Evolutionary conservation across 2,888 invertebrate genomes (phyloP).

Genomic region (Chrysina gloriosa): DNA sequence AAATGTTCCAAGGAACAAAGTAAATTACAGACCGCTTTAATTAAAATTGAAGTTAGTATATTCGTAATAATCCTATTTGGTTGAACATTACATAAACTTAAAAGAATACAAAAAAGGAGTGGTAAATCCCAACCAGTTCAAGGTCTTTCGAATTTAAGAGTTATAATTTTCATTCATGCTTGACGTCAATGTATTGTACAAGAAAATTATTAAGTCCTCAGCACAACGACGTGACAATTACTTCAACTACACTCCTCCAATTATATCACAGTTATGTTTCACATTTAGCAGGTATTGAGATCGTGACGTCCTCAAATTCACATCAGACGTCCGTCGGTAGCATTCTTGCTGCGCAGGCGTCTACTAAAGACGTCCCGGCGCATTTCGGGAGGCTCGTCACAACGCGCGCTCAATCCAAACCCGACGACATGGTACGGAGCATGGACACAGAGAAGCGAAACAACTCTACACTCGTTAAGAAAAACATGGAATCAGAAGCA

Average conservation of each 20-base stretch:
- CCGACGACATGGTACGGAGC: conserved; percentile 30
- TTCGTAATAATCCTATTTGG: not conserved
- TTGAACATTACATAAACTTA: not conserved
- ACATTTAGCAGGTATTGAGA: conserved; percentile 61
- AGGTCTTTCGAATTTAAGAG: not conserved
- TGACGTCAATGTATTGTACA: not conserved
- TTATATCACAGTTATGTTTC: conserved; percentile 41
- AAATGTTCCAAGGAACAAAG: too few species aligned
- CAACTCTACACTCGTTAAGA: conserved; percentile 53
- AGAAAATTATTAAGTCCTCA: not conserved
- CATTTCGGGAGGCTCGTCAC: conserved; percentile 37
- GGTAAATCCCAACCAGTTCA: not conserved
- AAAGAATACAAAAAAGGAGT: not conserved
- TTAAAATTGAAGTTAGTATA: too few species aligned
- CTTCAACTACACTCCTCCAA: conserved; percentile 8
- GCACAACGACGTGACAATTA: conserved; percentile 10
- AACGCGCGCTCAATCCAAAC: conserved; percentile 37
- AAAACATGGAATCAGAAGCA: conserved; percentile 63
- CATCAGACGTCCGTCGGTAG: conserved; percentile 41
- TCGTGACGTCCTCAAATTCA: conserved; percentile 58
- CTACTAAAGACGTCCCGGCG: conserved; percentile 56
- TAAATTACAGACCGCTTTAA: too few species aligned
- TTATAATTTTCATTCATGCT: conserved; percentile 2
- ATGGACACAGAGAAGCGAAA: conserved; percentile 55
- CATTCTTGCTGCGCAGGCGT: conserved; percentile 56